Evolutionary conservation across 1,140 invertebrate genomes (phyloP).

Genomic region (Neuroterus valhalla): DNA sequence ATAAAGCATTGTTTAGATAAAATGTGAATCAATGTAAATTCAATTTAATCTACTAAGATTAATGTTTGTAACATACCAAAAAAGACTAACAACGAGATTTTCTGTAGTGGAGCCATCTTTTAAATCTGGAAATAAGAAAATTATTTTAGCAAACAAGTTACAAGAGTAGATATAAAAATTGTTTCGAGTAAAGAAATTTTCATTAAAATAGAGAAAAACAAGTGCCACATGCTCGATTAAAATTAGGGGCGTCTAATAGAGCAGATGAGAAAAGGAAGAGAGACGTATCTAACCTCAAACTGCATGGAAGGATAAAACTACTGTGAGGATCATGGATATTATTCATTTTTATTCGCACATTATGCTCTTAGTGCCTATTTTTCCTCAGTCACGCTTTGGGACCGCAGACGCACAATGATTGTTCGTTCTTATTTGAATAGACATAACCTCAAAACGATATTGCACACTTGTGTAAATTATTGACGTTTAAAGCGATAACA

Average conservation of each 20-base stretch:
- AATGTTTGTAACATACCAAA: constrained; percentile 40
- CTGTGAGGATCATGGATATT: not conserved
- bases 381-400: not conserved
- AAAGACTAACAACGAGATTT: constrained; percentile 33
- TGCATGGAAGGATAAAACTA: not conserved
- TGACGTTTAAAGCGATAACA: constrained; percentile 1
- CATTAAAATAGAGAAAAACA: too few species aligned
- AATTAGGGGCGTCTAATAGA: not conserved
- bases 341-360: constrained; percentile 3
- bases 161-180: too few species aligned
- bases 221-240: not conserved
- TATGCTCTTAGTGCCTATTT: not conserved
- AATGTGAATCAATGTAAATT: constrained; percentile 35
- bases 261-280: not conserved
- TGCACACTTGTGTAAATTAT: not conserved
- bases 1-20: not conserved
- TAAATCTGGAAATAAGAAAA: not conserved
- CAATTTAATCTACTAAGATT: not conserved
- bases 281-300: constrained; percentile 4
- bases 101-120: constrained; percentile 38
- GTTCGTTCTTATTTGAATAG: not conserved
- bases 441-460: constrained; percentile 1
- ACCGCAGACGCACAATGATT: not conserved
- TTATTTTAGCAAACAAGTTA: not conserved
- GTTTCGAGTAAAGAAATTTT: too few species aligned